Base-by-base conservation (phyloP, 2,888 invertebrate species). In the Eurois occulta region DNA sequence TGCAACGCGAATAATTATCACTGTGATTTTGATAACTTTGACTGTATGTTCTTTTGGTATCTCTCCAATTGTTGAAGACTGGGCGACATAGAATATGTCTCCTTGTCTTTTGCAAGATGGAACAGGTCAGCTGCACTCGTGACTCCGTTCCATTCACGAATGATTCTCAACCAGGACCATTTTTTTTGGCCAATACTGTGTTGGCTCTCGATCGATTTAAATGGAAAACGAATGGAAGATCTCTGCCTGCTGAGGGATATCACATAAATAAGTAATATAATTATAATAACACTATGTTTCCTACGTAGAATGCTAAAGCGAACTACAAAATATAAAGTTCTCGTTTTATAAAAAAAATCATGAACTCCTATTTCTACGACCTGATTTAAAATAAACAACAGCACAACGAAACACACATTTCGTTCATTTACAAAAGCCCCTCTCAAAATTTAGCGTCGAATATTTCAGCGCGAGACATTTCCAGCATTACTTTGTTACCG, bases 381-480 rank as follows among this genome's bases (percentile, higher is more conserved):
- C 35, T 69, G 18, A 65, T 66, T 76, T 43, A 6, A 70, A 48
- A 60, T 78, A 64, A 68, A 64, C 35, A 46, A 35, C 46, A 52
- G 38, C 13, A 52, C n/a, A 78, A 46, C 24, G 35, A 68, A 66
- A 70, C 69, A 55, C 46, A 70, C 55, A 68, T 68, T 71, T 84
- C 41, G 58, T 77, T 81, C 24, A 65, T 58, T 78, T 48, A 81
- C 73, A 77, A 75, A 65, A 73, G 58, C 55, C 32, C 2, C 62
- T 69, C 48, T 66, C 52, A 65, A 82, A 85, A 85, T 81, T 60
- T 66, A 70, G 35, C 72, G 13, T 13, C 28, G 46, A 77, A 83
- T 75, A 77, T 77, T 76, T 84, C 32, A 67, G 18, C n/a, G 38
- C 18, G 70, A 79, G 81, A 80, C 68, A 87, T 78, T 87, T 69